Percentiles rank a stretch among this genome's conserved stretches.
Conservation (phyloP, 2,797 vertebrate genomes). For the Argyrosomus regius region DNA sequence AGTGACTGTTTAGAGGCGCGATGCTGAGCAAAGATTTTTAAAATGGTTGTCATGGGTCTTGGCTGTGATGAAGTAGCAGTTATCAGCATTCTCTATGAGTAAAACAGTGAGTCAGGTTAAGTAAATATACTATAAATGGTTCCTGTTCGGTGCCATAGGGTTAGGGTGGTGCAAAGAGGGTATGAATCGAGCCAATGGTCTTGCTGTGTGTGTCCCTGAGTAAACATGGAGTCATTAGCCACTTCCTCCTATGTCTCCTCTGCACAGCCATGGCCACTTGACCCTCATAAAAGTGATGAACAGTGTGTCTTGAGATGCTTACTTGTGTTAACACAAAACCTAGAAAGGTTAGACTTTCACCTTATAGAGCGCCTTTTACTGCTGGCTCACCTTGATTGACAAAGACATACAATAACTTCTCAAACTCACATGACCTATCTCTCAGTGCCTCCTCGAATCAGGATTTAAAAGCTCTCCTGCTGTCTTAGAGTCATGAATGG, state of each 20-base stretch:
- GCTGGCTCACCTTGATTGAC: conserved; percentile 47
- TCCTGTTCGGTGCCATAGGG: conserved; percentile 19
- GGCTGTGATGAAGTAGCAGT: conserved; percentile 23
- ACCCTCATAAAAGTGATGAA: conserved; percentile 82
- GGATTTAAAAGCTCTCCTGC: conserved; percentile 55
- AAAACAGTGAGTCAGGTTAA: conserved; percentile 54
- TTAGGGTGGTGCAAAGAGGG: conserved; percentile 34
- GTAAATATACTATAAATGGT: conserved; percentile 50
- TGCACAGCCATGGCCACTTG: conserved; percentile 61
- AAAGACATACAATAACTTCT: conserved; percentile 50
- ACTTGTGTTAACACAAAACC: conserved; percentile 52
- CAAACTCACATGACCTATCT: conserved; percentile 41
- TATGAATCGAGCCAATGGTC: conserved; percentile 36
- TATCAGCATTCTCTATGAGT: conserved; percentile 23
- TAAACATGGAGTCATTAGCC: conserved; percentile 76
- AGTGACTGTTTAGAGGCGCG: not conserved
- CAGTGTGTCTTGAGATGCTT: conserved; percentile 60
- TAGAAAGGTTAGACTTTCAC: conserved; percentile 53
- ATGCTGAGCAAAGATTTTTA: conserved; percentile 1
- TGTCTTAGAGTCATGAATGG: conserved; percentile 52
- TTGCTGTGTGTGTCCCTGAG: conserved; percentile 46
- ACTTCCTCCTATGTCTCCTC: conserved; percentile 63
- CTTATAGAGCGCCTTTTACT: conserved; percentile 40
- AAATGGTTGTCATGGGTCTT: not conserved
- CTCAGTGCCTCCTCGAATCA: conserved; percentile 55